These are phyloP conservation scores for Hippocampus zosterae DNA, from an alignment of 2,113 vertebrate genomes.

Conservation along the genomic window DNA sequence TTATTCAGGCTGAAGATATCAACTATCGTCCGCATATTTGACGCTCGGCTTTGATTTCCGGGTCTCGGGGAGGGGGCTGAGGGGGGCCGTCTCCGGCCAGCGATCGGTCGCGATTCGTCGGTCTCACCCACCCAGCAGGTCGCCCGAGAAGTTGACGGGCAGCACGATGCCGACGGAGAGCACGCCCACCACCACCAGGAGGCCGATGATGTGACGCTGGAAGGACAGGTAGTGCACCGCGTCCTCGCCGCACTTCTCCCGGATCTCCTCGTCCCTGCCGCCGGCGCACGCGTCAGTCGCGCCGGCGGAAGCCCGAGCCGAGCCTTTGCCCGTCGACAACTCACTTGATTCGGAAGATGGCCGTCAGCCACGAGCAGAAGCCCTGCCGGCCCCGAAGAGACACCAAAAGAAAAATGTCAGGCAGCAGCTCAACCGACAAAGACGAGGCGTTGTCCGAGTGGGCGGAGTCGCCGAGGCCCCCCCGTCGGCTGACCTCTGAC, in stretches of 20 bases:
- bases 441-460: too few species aligned
- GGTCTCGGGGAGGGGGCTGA: too few species aligned
- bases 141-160: constrained; percentile 97
- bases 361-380: constrained; percentile 96
- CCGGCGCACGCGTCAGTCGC: neutral
- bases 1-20: too few species aligned
- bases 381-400: constrained; percentile 68
- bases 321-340: constrained; percentile 47
- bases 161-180: constrained; percentile 93
- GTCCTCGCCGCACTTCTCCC: constrained; percentile 92
- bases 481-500: neutral
- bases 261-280: constrained; percentile 90
- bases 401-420: neutral
- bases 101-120: too few species aligned
- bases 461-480: too few species aligned
- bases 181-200: constrained; percentile 89
- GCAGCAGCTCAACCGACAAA: too few species aligned
- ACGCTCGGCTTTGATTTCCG: too few species aligned
- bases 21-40: too few species aligned
- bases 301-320: too few species aligned
- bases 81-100: too few species aligned
- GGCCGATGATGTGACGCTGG: constrained; percentile 95
- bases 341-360: constrained; percentile 99
- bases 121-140: constrained; percentile 89
- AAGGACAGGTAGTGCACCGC: constrained; percentile 96